Conservation (phyloP, 2,888 invertebrate species). For the Panopea generosa region DNA sequence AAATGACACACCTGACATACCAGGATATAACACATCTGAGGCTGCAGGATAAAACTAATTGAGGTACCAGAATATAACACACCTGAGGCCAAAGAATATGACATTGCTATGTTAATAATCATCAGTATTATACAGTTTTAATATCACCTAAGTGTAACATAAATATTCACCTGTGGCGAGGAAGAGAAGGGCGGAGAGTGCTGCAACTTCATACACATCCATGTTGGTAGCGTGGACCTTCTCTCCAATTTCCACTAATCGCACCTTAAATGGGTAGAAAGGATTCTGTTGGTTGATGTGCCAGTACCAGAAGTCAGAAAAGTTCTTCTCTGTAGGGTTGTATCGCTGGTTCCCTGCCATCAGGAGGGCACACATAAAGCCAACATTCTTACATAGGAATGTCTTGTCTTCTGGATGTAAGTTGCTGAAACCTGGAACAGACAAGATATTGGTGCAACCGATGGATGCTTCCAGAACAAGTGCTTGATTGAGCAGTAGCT, state of each 20-base stretch:
- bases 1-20: too few species aligned
- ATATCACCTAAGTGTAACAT: too few species aligned
- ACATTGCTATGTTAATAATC: too few species aligned
- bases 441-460: too few species aligned
- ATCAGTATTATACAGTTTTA: too few species aligned
- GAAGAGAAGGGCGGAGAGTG: constrained; percentile 55
- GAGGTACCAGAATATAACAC: too few species aligned
- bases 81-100: too few species aligned
- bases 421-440: constrained; percentile 52
- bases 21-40: too few species aligned
- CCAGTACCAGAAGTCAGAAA: constrained; percentile 68
- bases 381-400: constrained; percentile 55
- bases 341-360: constrained; percentile 56
- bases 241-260: constrained; percentile 60
- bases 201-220: constrained; percentile 60
- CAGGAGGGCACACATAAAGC: constrained; percentile 52
- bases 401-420: constrained; percentile 62
- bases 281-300: constrained; percentile 63
- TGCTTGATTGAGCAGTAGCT: too few species aligned
- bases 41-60: too few species aligned
- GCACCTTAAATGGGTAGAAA: constrained; percentile 62
- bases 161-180: constrained; percentile 67
- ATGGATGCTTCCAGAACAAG: too few species aligned
- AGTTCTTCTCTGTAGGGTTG: constrained; percentile 57
- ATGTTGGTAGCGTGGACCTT: constrained; percentile 60